phyloP scores from a whole-genome alignment of 1,140 invertebrate genomes.

The Drosophila arawakana region DNA sequence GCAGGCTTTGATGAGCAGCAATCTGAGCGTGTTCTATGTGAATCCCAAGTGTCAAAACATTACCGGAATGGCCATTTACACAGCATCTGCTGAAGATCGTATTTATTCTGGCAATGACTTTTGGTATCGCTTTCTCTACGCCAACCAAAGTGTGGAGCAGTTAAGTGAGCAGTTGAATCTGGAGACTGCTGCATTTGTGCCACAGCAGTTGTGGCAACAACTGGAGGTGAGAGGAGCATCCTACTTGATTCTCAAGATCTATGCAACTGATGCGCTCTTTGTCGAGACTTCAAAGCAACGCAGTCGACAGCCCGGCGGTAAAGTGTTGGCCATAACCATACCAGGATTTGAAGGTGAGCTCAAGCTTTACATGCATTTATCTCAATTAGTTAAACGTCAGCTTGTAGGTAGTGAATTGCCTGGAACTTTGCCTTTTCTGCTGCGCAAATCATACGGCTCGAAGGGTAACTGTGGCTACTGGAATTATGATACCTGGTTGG shows the following conservation, averaged over 20 bases:
- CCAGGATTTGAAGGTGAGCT: conserved; percentile 66
- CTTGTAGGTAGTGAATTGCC: conserved; percentile 51
- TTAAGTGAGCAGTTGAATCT: conserved; percentile 41
- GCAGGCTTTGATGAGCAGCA: conserved; percentile 47
- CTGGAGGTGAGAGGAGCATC: conserved; percentile 11
- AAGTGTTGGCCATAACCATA: conserved; percentile 73
- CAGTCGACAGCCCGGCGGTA: conserved; percentile 45
- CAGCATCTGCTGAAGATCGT: not conserved
- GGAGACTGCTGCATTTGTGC: conserved; percentile 64
- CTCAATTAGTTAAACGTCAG: not conserved
- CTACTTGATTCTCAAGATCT: conserved; percentile 71
- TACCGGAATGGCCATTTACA: conserved; percentile 68
- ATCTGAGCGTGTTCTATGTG: conserved; percentile 77
- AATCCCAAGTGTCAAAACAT: conserved; percentile 65
- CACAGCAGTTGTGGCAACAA: conserved; percentile 50
- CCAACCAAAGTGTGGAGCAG: conserved; percentile 45
- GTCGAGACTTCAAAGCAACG: conserved; percentile 51
- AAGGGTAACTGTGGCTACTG: conserved; percentile 71
- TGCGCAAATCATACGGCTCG: conserved; percentile 35
- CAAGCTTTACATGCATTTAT: not conserved
- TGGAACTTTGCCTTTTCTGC: conserved; percentile 49
- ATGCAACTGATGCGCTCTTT: conserved; percentile 71
- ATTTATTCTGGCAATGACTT: conserved; percentile 29
- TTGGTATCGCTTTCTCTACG: conserved; percentile 57
- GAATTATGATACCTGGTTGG: conserved; percentile 75